phyloP scores from a whole-genome alignment of 2,113 vertebrate species.

The Phocoena sinus region DNA sequence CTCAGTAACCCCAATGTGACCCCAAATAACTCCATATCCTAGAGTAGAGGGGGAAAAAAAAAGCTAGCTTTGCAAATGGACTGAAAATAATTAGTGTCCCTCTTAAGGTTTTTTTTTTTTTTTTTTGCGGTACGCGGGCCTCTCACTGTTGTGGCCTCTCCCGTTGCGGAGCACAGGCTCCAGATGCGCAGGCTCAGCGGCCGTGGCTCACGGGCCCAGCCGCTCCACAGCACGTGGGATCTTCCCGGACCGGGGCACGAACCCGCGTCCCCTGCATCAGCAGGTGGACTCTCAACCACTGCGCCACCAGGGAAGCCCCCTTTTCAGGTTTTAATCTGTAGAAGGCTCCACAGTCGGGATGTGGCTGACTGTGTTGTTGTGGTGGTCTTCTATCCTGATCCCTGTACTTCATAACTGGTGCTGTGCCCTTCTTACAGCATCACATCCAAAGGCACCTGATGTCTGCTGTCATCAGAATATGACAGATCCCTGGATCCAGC shows the following conservation, averaged over 20 bases:
- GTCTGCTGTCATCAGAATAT: rapidly evolving
- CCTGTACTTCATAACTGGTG: rapidly evolving
- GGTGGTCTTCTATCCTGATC: not conserved
- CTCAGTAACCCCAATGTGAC: not conserved
- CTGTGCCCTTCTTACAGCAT: not conserved
- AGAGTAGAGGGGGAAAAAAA: not conserved
- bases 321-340: not conserved
- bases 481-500: rapidly evolving
- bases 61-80: not conserved
- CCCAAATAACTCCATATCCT: not conserved
- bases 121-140: no score
- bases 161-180: no score
- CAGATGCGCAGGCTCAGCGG: no score
- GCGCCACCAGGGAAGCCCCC: not conserved
- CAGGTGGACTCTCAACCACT: no score
- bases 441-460: not conserved
- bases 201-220: no score
- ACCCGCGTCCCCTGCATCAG: no score
- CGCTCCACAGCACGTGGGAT: no score
- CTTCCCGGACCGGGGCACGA: no score
- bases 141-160: no score
- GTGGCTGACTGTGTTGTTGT: no score
- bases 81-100: not conserved
- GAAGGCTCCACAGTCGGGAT: not conserved
- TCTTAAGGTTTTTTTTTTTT: not conserved